Evolutionary conservation across 2,888 invertebrate genomes (phyloP), one percentile per base, ranked within the genome.

Genomic region (Hypomecis atomaria): DNA sequence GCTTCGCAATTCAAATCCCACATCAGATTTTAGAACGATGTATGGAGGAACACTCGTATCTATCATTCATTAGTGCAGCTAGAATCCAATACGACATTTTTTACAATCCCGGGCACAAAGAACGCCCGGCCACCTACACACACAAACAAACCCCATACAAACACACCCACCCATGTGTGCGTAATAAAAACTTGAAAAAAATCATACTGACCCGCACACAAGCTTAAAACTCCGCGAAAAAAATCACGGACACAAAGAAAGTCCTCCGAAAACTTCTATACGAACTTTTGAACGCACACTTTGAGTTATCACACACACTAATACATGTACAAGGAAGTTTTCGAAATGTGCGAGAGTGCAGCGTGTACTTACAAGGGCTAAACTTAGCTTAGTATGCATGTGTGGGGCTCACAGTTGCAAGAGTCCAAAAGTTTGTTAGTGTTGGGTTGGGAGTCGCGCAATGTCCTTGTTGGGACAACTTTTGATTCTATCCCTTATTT

Each of bases 81-180:
- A 88, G 90, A 91, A 91, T 91, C 92, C 90, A 92, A 92, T 92
- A 92, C 90, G 92, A 92, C 91, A 91, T 91, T 92, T 92, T 92
- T 91, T 91, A 90, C 90, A 90, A 90, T 88, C 88, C 88, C 82
- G 77, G 85, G 91, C 90, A 92, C 92, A 92, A 92, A 92, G 92
- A 88, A 83, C 90, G 86, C 83, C 86, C 86, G 85, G 81, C 82
- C 86, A 81, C 82, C 83, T 83, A 77, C 85, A 85, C 88, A 86
- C 85, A 78, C 82, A 76, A 73, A 78, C 78, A 77, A 71, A 73
- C 70, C 70, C 75, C 81, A 76, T 85, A 85, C 86, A 83, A 79
- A 85, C 84, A 85, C 70, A 59, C 59, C 42, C 71, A 23, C 34
- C 43, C 68, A 70, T 67, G 88, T 85, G 85, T 86, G 86, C 69